Evolutionary conservation across 2,113 vertebrate species (phyloP).

Genomic region (Deroptyus accipitrinus): DNA sequence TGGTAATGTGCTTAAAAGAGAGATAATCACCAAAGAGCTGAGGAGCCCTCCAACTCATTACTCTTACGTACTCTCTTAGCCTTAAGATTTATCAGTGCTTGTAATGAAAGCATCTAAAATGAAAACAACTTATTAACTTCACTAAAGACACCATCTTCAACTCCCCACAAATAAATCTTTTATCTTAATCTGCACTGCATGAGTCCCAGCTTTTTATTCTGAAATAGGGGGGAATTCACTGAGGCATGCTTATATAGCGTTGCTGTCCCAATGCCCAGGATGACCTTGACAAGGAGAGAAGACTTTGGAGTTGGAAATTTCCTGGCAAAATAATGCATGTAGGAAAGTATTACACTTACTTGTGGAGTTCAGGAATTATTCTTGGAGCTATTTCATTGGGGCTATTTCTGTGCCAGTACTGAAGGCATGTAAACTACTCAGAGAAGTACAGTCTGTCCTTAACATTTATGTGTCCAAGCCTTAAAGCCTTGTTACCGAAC

Average conservation of each 20-base stretch:
- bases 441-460: not conserved
- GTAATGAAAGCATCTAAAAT: conserved; percentile 62
- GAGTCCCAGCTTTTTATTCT: conserved; percentile 22
- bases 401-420: not conserved
- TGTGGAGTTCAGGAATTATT: not conserved
- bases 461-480: not conserved
- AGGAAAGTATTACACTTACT: not conserved
- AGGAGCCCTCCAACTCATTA: conserved; percentile 52
- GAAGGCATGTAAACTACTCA: not conserved
- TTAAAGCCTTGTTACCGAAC: not conserved
- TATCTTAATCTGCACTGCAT: conserved; percentile 25
- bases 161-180: conserved; percentile 47
- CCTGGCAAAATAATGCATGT: not conserved
- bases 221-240: not conserved
- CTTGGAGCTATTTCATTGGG: not conserved
- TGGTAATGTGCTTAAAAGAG: conserved; percentile 14
- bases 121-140: conserved; percentile 47
- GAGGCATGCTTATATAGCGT: not conserved
- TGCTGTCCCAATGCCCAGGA: not conserved
- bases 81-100: conserved; percentile 67
- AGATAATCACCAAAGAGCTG: conserved; percentile 68
- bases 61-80: conserved; percentile 48
- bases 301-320: not conserved
- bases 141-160: conserved; percentile 39
- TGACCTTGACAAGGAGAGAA: conserved; percentile 56